Conservation (phyloP, 2,113 vertebrate species). For the Gnathonemus longibarbis region DNA sequence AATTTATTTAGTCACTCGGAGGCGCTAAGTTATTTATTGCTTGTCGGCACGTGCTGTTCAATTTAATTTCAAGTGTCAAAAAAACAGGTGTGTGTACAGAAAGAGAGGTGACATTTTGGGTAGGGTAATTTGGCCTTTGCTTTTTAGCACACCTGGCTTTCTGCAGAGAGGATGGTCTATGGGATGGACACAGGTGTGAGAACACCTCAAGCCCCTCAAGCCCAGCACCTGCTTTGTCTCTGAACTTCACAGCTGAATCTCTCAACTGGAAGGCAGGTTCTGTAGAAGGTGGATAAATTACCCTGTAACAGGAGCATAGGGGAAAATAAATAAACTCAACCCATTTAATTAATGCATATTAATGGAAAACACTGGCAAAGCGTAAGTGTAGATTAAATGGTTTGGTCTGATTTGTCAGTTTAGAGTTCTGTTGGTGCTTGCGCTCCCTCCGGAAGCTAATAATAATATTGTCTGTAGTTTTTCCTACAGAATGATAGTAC, state of each 20-base stretch:
- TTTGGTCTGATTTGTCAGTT: not conserved
- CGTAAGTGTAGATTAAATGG: not conserved
- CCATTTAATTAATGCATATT: not conserved
- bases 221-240: not conserved
- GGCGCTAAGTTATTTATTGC: constrained; percentile 78
- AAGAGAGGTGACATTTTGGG: constrained; percentile 9
- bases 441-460: not conserved
- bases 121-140: constrained; percentile 25
- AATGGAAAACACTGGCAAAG: not conserved
- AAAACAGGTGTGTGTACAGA: not conserved
- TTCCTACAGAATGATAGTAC: not conserved
- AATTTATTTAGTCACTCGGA: constrained; percentile 77
- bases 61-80: constrained; percentile 67
- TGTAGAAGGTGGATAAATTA: not conserved
- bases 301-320: not conserved
- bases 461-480: not conserved
- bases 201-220: not conserved
- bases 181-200: not conserved
- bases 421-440: not conserved
- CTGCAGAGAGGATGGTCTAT: not conserved
- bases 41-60: constrained; percentile 72
- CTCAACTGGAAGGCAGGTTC: not conserved
- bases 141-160: not conserved
- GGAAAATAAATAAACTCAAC: not conserved
- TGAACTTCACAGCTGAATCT: not conserved